Evolutionary conservation across 37 sponge, comb jelly and placozoan genomes (phyloP).

Genomic region (Axinella damicornis): DNA sequence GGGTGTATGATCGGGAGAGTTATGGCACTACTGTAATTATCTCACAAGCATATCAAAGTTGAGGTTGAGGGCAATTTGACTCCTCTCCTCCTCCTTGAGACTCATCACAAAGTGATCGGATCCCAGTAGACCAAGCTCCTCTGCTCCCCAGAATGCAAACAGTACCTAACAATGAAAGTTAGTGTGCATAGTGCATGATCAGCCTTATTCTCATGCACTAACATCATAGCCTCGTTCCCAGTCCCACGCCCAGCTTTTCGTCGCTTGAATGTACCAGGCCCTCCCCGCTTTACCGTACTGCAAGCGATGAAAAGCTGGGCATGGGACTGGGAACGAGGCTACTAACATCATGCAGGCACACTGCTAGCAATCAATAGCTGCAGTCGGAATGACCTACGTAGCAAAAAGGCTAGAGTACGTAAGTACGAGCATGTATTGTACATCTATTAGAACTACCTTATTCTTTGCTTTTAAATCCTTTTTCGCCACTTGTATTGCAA

Average conservation of each 20-base stretch:
- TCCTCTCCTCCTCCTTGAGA: slow-evolving; percentile 41
- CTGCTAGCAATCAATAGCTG: too few species aligned
- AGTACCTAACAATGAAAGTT: slow-evolving; percentile 46
- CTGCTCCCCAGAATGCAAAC: slow-evolving; percentile 92
- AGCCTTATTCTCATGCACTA: too few species aligned
- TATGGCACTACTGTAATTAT: too few species aligned
- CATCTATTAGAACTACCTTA: slow-evolving; percentile 14
- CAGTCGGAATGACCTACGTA: too few species aligned
- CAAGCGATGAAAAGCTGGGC: too few species aligned
- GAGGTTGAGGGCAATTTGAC: slow-evolving; percentile 63
- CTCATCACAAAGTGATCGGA: slow-evolving; percentile 62
- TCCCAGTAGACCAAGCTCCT: slow-evolving; percentile 84
- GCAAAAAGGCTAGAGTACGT: too few species aligned
- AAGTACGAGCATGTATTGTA: neutral
- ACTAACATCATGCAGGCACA: too few species aligned
- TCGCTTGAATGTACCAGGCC: too few species aligned
- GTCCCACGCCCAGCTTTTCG: neutral
- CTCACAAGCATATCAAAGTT: slow-evolving; percentile 83
- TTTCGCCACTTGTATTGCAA: slow-evolving; percentile 55
- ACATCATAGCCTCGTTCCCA: neutral
- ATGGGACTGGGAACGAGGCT: too few species aligned
- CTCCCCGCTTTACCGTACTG: too few species aligned
- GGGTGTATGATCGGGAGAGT: too few species aligned
- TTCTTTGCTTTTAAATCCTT: slow-evolving; percentile 27
- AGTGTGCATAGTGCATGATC: neutral